These are phyloP conservation scores for Ochotona princeps DNA, from an alignment of 2,113 vertebrate species.

Conservation along the genomic window DNA sequence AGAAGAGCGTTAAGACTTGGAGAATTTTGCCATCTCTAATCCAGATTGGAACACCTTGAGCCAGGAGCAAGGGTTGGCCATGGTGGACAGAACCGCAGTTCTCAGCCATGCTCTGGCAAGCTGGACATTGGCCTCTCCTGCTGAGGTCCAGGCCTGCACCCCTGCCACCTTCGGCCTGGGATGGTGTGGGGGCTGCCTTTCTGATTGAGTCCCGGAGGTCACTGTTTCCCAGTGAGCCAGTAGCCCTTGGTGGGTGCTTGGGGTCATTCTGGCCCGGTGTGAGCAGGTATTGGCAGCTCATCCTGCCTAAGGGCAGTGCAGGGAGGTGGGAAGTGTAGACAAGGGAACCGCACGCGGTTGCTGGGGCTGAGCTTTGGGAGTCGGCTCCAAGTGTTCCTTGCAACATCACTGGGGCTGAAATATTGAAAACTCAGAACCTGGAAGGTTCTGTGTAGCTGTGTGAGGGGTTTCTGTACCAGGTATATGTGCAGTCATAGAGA, in stretches of 20 bases:
- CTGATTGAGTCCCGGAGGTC: too few species aligned
- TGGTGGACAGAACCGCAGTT: fast-evolving
- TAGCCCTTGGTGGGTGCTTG: not conserved
- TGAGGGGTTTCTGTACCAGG: not conserved
- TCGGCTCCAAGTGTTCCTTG: not conserved
- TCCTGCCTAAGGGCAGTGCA: not conserved
- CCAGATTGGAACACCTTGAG: not conserved
- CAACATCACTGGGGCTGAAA: not conserved
- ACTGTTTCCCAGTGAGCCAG: too few species aligned
- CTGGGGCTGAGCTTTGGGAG: not conserved
- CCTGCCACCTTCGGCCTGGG: not conserved
- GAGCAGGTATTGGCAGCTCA: not conserved
- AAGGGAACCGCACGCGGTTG: not conserved
- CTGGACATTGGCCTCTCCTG: not conserved
- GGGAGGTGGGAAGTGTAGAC: not conserved
- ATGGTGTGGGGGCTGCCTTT: fast-evolving
- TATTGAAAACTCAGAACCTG: not conserved
- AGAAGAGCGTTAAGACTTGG: not conserved
- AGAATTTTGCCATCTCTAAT: not conserved
- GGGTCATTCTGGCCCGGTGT: not conserved
- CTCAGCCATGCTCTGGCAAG: too few species aligned
- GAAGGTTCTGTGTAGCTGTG: not conserved
- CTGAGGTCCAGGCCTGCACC: not conserved
- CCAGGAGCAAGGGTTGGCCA: not conserved
- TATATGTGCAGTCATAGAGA: not conserved